Conservation (phyloP, 2,888 invertebrate genomes). For the Tachina grossa region DNA sequence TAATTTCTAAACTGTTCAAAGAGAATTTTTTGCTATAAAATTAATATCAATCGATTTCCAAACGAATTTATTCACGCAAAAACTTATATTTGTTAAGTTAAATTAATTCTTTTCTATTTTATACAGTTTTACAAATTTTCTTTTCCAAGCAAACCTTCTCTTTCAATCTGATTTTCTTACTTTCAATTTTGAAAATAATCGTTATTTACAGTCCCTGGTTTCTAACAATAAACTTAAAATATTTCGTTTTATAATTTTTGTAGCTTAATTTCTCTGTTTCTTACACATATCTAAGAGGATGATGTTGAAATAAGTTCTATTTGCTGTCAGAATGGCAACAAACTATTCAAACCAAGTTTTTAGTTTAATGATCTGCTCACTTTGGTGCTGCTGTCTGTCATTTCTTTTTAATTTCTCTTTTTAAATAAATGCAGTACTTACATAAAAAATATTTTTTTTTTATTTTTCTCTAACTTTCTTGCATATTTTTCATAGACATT, state of each 20-base stretch:
- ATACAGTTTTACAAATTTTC: too few relatives aligned
- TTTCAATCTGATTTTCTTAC: too few relatives aligned
- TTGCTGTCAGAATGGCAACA: conserved; percentile 15
- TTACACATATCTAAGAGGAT: conserved; percentile 16
- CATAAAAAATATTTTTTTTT: background rate
- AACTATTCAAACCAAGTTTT: conserved; percentile 42
- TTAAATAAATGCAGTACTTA: conserved; percentile 43
- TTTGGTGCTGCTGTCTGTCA: conserved; percentile 3
- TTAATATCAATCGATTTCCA: too few relatives aligned
- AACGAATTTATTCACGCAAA: too few relatives aligned
- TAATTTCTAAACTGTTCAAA: too few relatives aligned
- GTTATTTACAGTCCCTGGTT: too few relatives aligned
- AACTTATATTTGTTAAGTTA: too few relatives aligned
- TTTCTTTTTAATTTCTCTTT: background rate
- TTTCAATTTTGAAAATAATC: too few relatives aligned
- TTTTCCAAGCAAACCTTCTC: too few relatives aligned
- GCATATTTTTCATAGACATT: conserved; percentile 50
- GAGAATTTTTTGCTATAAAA: too few relatives aligned
- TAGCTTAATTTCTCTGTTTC: conserved; percentile 8
- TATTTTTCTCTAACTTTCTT: background rate
- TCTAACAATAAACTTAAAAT: too few relatives aligned
- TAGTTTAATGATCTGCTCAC: conserved; percentile 45
- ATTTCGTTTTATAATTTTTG: conserved; percentile 11
- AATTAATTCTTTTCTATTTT: too few relatives aligned
- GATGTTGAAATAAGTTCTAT: conserved; percentile 28